Conservation (phyloP, 2,888 invertebrate species). For the Agrochola lychnidis region DNA sequence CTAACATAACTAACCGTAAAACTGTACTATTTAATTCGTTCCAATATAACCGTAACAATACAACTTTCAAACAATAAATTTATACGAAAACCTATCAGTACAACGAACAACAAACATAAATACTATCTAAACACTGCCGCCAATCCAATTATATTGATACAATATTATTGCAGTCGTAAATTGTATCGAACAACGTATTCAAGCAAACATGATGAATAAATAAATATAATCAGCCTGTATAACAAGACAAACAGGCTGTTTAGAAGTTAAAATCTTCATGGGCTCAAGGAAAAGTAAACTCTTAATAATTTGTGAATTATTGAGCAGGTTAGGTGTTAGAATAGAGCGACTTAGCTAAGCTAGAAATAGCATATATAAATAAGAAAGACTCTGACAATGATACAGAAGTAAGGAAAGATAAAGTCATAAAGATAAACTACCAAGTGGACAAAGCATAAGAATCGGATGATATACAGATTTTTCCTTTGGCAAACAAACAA, state of each 20-base stretch:
- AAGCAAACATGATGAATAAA: slow-evolving; percentile 54
- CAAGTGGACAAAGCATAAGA: not conserved
- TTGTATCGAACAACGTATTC: slow-evolving; percentile 46
- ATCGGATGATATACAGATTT: not conserved
- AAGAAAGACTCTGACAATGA: not conserved
- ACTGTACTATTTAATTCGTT: slow-evolving; percentile 36
- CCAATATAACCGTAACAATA: slow-evolving; percentile 49
- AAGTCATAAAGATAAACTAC: not conserved
- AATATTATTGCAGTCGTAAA: slow-evolving; percentile 60
- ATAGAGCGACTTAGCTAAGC: no score
- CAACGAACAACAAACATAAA: slow-evolving; percentile 59
- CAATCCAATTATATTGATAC: slow-evolving; percentile 61
- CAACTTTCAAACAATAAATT: slow-evolving; percentile 41
- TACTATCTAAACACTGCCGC: slow-evolving; percentile 49
- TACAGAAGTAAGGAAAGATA: not conserved
- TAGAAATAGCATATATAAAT: not conserved
- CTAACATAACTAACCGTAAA: slow-evolving; percentile 22
- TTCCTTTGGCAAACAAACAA: not conserved
- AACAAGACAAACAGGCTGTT: slow-evolving; percentile 14
- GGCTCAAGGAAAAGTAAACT: no score
- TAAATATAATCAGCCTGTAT: slow-evolving; percentile 26
- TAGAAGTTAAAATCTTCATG: slow-evolving; percentile 16
- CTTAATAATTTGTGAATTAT: no score
- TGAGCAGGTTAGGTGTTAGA: no score
- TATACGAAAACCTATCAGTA: slow-evolving; percentile 47